Evolutionary conservation across 2,888 invertebrate genomes (phyloP), one percentile per base, ranked within the genome.

Genomic region (Deilephila porcellus): DNA sequence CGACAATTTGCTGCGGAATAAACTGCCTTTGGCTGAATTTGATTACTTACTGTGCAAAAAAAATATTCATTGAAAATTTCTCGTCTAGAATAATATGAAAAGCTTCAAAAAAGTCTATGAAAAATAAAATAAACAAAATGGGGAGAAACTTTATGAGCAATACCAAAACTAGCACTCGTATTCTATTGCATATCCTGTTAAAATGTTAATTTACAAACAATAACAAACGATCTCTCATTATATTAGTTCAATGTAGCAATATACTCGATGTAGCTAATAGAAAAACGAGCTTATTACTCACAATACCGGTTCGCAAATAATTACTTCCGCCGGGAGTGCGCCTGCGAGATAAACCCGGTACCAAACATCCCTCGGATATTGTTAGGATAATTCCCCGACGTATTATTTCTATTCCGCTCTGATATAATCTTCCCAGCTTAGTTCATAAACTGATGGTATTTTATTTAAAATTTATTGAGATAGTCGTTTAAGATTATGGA

Each of bases 291-390:
- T 67, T 64, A 37, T 63, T 63, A 64, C 45, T 64, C 45, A 11
- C 45, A 60, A 64, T 20, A 64, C 25, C 45, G 45, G 25, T 67
- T 25, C 11, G 34, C 34, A 67, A 52, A 67, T 67, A 67, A 67
- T 67, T 67, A 67, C 17, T 67, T 67, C 67, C 67, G 52, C 52
- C 25, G n/a, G 67, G 67, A 14, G 67, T 67, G 52, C 25, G 67
- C 67, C 14, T 45, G 5, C 52, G 67, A 52, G 67, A 67, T 67
- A 67, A 45, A 52, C 67, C 37, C 52, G 45, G 45, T 25, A 29
- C 67, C 25, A 67, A 67, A 67, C 45, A 45, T 29, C 25, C 67
- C 25, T 25, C 67, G 67, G 67, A 67, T 67, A 67, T 67, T 67
- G 67, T 67, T 4, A 20, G 67, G 67, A 67, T 67, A 67, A 67